These are phyloP conservation scores for Hypomecis punctinalis DNA, from an alignment of 2,888 invertebrate species.

Conservation along the genomic window DNA sequence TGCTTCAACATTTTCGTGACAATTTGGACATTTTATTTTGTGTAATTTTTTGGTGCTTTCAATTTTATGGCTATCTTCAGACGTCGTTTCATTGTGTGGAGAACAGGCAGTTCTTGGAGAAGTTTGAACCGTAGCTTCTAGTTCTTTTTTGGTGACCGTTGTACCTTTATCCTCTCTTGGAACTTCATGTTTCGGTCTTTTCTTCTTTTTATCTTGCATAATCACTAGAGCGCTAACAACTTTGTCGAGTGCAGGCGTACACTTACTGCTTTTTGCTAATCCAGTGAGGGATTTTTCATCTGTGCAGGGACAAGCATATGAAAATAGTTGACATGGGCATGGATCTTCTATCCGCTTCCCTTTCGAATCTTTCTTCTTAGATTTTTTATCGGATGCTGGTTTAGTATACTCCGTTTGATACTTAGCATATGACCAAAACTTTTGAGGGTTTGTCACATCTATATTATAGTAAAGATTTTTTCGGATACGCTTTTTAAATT, in stretches of 20 bases:
- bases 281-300: conserved; percentile 60
- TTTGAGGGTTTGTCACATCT: conserved; percentile 56
- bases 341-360: conserved; percentile 61
- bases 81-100: conserved; percentile 33
- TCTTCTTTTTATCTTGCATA: conserved; percentile 38
- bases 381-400: conserved; percentile 57
- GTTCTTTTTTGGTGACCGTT: conserved; percentile 41
- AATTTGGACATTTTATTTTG: conserved; percentile 68
- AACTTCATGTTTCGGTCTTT: conserved; percentile 45
- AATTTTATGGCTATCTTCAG: conserved; percentile 44
- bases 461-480: conserved; percentile 47
- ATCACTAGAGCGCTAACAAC: conserved; percentile 55
- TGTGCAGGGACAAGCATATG: conserved; percentile 69
- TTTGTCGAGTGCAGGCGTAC: conserved; percentile 53
- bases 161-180: conserved; percentile 52
- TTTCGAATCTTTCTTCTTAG: conserved; percentile 56
- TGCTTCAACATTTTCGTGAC: conserved; percentile 67
- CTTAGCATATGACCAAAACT: conserved; percentile 70
- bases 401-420: conserved; percentile 66
- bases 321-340: conserved; percentile 74
- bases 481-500: conserved; percentile 39
- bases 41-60: conserved; percentile 52
- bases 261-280: conserved; percentile 55
- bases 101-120: conserved; percentile 40
- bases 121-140: conserved; percentile 27